A percentile compares a stretch with the other conserved stretches of the same genome.
Conservation (phyloP, 2,888 invertebrate genomes). For the Pinctada fucata region DNA sequence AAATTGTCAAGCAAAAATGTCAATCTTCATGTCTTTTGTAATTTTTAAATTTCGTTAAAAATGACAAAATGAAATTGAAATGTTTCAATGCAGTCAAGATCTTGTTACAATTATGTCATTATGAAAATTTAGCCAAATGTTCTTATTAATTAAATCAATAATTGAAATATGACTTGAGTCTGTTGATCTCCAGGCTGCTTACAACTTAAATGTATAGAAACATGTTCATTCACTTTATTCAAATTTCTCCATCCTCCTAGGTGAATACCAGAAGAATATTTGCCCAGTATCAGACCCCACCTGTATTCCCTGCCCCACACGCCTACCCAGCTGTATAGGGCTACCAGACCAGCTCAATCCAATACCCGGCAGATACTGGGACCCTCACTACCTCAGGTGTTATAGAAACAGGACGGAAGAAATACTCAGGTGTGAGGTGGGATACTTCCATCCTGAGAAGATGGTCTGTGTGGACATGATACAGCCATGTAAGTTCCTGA, state of each 20-base stretch:
- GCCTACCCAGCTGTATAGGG: constrained; percentile 39
- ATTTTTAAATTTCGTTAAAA: no score
- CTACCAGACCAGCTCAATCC: constrained; percentile 29
- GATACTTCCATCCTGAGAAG: constrained; percentile 45
- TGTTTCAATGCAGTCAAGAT: no score
- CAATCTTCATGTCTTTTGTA: no score
- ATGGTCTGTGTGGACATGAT: constrained; percentile 41
- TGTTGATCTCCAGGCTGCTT: no score
- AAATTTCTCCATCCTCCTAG: constrained; percentile 17
- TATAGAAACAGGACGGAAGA: constrained; percentile 25
- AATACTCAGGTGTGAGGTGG: constrained; percentile 25
- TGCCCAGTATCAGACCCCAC: constrained; percentile 18
- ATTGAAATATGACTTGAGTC: no score
- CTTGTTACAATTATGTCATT: no score
- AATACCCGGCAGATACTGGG: constrained; percentile 27
- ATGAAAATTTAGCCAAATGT: no score
- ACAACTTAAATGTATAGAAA: no score
- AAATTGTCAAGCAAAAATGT: no score
- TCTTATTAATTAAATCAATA: no score
- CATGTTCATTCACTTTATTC: no score
- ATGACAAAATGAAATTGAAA: no score
- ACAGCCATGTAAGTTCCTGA: constrained; percentile 37
- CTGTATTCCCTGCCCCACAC: constrained; percentile 26
- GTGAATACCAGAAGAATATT: constrained; percentile 42
- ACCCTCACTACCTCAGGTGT: constrained; percentile 25